These are phyloP conservation scores for Cercopithecus hamlyni DNA, from an alignment of 2,797 vertebrate genomes.

Conservation along the genomic window DNA sequence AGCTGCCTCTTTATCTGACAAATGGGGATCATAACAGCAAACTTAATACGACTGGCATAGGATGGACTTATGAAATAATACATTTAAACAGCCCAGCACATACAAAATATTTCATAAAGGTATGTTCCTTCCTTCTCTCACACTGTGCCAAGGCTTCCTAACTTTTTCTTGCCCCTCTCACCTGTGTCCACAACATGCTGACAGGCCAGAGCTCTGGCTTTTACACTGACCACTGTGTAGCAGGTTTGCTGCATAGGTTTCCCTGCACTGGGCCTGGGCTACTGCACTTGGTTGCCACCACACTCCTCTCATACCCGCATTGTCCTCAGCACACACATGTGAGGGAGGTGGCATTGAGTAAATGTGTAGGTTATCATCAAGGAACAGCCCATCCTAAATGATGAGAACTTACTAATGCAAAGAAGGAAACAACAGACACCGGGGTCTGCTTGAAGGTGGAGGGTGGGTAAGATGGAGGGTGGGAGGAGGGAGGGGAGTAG, in stretches of 20 bases:
- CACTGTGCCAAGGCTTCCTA: background rate
- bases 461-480: background rate
- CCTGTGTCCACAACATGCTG: background rate
- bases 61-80: background rate
- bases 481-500: background rate
- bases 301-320: accelerated
- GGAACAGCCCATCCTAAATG: background rate
- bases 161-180: background rate
- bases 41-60: background rate
- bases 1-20: background rate
- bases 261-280: background rate
- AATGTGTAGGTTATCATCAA: background rate
- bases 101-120: background rate
- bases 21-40: background rate
- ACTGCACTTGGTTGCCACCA: background rate
- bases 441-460: background rate
- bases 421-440: background rate
- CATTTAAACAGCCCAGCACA: background rate
- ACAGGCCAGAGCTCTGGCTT: background rate
- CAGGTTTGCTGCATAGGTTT: background rate
- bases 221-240: background rate
- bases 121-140: background rate
- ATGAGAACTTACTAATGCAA: background rate
- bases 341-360: background rate
- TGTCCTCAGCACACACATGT: background rate